phyloP scores from a whole-genome alignment of 2,888 invertebrate species.

The Erebia ligea region DNA sequence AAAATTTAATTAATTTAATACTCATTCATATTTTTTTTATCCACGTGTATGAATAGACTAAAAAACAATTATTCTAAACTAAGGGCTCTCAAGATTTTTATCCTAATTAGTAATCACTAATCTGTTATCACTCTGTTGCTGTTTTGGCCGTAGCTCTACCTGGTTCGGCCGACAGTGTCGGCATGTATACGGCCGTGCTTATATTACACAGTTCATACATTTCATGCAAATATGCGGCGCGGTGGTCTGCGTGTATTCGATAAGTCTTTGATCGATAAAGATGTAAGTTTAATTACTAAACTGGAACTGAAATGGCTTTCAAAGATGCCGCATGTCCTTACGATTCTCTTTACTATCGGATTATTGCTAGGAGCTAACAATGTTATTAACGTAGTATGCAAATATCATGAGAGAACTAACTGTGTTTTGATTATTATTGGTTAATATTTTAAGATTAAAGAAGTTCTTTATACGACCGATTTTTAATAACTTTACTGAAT shows the following conservation, averaged over 20 bases:
- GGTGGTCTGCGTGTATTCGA: conserved; percentile 72
- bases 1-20: too few species aligned
- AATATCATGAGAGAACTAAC: conserved; percentile 14
- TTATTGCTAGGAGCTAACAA: conserved; percentile 35
- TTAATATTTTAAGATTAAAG: conserved; percentile 9
- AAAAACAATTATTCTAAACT: too few species aligned
- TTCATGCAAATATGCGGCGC: conserved; percentile 62
- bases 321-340: conserved; percentile 71
- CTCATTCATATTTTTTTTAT: too few species aligned
- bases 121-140: too few species aligned
- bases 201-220: conserved; percentile 55
- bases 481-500: not conserved
- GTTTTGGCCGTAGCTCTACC: too few species aligned
- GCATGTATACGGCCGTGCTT: conserved; percentile 36
- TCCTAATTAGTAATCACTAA: too few species aligned
- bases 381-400: conserved; percentile 34
- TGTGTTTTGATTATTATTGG: conserved; percentile 7
- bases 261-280: conserved; percentile 77
- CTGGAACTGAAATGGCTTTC: conserved; percentile 63
- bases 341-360: conserved; percentile 39
- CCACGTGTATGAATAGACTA: too few species aligned
- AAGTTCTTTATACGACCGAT: not conserved
- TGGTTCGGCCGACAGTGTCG: not conserved
- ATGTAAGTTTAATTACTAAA: conserved; percentile 80
- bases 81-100: too few species aligned